phyloP scores from a whole-genome alignment of 2,797 vertebrate species.

The Distichodus sexfasciatus region DNA sequence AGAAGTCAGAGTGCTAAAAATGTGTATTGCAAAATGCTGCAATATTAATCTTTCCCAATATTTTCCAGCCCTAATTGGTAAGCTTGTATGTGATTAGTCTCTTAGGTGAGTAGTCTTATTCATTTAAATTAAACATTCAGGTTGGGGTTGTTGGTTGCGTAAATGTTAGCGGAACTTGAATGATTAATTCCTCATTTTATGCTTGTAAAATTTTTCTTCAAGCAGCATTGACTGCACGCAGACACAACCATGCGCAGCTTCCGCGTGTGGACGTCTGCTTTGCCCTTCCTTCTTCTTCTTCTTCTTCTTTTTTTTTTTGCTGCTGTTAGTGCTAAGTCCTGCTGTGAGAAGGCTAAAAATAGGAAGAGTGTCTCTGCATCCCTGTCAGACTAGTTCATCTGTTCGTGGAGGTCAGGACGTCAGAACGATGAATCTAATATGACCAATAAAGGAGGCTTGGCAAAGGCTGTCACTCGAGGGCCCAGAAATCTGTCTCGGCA shows the following conservation, averaged over 20 bases:
- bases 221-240: background rate
- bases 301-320: too few species aligned
- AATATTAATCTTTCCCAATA: too few species aligned
- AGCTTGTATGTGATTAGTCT: too few species aligned
- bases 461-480: too few species aligned
- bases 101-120: too few species aligned
- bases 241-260: background rate
- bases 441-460: background rate
- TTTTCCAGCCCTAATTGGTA: too few species aligned
- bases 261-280: background rate
- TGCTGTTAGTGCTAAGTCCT: background rate
- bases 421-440: background rate
- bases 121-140: too few species aligned
- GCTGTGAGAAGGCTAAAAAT: slow-evolving; percentile 35
- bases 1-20: too few species aligned
- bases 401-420: slow-evolving; percentile 10
- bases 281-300: background rate
- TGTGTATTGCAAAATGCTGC: too few species aligned
- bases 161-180: too few species aligned
- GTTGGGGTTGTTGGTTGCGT: too few species aligned
- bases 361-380: slow-evolving; percentile 21
- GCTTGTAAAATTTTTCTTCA: background rate
- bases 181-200: too few species aligned
- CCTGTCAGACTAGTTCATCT: slow-evolving; percentile 7
- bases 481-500: background rate